A percentile compares a stretch with the other conserved stretches of the same genome.
Conservation (phyloP, 2,113 vertebrate species). For the Scopus umbretta region DNA sequence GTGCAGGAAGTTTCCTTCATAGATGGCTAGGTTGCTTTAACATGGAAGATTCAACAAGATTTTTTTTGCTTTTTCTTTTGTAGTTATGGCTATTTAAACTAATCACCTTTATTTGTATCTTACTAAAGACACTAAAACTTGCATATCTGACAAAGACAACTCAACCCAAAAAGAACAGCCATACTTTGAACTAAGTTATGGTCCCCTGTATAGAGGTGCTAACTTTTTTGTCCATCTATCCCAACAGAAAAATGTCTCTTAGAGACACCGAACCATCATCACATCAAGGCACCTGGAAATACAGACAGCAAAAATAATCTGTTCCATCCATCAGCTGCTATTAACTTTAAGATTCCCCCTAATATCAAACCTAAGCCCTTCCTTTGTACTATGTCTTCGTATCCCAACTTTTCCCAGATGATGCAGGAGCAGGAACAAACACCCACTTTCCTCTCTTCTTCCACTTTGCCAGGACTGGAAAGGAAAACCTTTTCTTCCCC, state of each 20-base stretch:
- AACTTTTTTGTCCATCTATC: background rate
- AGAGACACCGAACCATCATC: background rate
- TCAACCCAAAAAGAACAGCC: background rate
- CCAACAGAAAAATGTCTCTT: background rate
- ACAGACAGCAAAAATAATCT: background rate
- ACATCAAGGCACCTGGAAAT: background rate
- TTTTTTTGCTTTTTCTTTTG: background rate
- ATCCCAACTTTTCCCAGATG: background rate
- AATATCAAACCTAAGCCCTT: background rate
- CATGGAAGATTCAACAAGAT: background rate
- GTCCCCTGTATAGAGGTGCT: background rate
- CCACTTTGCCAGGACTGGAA: background rate
- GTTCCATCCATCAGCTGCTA: background rate
- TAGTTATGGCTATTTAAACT: background rate
- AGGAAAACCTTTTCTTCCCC: background rate
- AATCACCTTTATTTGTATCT: background rate
- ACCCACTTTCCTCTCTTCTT: background rate
- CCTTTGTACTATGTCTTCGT: background rate
- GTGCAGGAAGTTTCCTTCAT: background rate
- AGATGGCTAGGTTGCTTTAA: background rate
- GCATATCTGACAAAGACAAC: background rate
- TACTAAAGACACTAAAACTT: background rate
- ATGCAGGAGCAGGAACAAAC: background rate
- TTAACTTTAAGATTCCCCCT: background rate
- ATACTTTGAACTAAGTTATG: background rate